These are phyloP conservation scores for Pheosia tremula DNA, from an alignment of 2,888 invertebrate genomes.

Conservation along the genomic window DNA sequence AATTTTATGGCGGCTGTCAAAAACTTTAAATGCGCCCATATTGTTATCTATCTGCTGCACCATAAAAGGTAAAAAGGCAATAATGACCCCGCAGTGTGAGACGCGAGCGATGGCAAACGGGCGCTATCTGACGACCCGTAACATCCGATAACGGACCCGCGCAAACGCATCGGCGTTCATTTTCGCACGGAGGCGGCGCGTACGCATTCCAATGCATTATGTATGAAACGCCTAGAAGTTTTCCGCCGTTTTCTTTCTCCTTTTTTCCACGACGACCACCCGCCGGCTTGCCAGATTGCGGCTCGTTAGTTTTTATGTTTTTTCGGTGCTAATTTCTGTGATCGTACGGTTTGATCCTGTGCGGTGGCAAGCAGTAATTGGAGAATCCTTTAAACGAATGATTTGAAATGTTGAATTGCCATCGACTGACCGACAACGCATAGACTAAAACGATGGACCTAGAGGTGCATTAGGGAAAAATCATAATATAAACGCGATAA, in stretches of 20 bases:
- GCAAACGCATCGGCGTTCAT: conserved; percentile 49
- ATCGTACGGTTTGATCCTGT: not conserved
- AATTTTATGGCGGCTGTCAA: conserved; percentile 31
- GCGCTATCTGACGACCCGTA: conserved; percentile 47
- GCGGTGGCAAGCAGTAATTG: not conserved
- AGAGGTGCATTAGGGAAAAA: too few species aligned
- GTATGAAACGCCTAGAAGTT: conserved; percentile 67
- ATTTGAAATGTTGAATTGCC: not conserved
- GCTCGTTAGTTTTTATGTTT: conserved; percentile 55
- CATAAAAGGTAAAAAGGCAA: conserved; percentile 42
- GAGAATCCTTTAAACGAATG: not conserved
- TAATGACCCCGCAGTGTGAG: conserved; percentile 30
- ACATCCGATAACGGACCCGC: conserved; percentile 46
- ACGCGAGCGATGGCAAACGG: conserved; percentile 35
- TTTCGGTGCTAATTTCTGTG: conserved; percentile 24
- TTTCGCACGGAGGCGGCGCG: conserved; percentile 68
- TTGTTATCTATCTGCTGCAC: conserved; percentile 31
- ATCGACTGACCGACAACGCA: too few species aligned
- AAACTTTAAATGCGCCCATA: conserved; percentile 30
- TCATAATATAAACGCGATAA: too few species aligned
- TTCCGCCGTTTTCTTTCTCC: conserved; percentile 68
- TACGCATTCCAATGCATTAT: conserved; percentile 72
- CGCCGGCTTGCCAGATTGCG: conserved; percentile 39
- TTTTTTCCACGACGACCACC: conserved; percentile 58
- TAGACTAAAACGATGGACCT: too few species aligned